A percentile compares a stretch with the other conserved stretches of the same genome.
Conservation (phyloP, 2,797 vertebrate species). For the Sebastes variabilis region DNA sequence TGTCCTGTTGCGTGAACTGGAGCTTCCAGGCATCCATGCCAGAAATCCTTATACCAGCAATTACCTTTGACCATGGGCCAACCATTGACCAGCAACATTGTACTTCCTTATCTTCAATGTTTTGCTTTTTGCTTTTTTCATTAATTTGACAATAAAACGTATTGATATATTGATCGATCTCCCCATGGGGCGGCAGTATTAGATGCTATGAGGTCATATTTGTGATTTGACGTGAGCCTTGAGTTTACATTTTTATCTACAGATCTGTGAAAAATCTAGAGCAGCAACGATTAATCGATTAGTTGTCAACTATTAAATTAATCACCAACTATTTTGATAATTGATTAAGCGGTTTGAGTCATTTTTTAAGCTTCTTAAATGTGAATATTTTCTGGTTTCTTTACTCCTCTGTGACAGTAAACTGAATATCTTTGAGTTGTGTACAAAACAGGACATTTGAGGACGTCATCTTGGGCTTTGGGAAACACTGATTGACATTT, state of each 20-base stretch:
- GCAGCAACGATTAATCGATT: too few relatives aligned
- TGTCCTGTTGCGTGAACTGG: background rate
- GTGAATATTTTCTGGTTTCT: too few relatives aligned
- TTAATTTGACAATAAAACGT: background rate
- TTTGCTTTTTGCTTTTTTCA: too few relatives aligned
- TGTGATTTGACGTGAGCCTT: background rate
- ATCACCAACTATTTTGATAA: too few relatives aligned
- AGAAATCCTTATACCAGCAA: background rate
- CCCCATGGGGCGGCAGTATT: background rate
- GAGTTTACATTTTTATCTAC: background rate
- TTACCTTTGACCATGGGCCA: background rate
- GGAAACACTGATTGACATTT: too few relatives aligned
- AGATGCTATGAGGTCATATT: background rate
- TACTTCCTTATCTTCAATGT: background rate
- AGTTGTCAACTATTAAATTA: too few relatives aligned
- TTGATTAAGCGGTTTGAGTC: accelerated
- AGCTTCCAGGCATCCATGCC: background rate
- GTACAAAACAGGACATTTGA: accelerated
- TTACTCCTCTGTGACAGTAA: too few relatives aligned
- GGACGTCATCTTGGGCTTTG: too few relatives aligned
- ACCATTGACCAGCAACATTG: background rate
- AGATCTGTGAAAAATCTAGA: background rate
- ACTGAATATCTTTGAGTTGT: too few relatives aligned
- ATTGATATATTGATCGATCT: background rate
- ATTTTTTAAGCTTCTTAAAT: too few relatives aligned